A percentile compares a stretch with the other conserved stretches of the same genome.
phyloP scores from a whole-genome alignment of 2,113 vertebrate species.

The Taxidea taxus region DNA sequence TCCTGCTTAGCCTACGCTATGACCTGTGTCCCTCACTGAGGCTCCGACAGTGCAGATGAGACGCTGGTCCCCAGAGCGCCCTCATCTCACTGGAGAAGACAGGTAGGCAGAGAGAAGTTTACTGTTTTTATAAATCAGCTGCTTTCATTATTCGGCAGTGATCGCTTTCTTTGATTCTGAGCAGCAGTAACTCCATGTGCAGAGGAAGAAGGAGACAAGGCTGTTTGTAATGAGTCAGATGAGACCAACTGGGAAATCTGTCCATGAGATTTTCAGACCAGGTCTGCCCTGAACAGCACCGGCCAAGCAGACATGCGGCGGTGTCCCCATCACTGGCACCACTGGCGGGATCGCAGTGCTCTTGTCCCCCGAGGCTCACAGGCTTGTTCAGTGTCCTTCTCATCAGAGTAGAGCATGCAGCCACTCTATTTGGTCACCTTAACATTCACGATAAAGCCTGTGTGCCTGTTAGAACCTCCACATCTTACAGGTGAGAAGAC shows the following conservation, averaged over 20 bases:
- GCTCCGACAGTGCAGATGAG: background rate
- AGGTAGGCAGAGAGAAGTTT: background rate
- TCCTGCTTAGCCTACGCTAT: background rate
- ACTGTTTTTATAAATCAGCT: too few species aligned
- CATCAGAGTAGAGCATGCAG: background rate
- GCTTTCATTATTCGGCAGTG: background rate
- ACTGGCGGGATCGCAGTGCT: fast-evolving
- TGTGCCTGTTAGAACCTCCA: background rate
- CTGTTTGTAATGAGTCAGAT: background rate
- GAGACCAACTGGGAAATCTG: background rate
- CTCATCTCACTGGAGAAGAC: too few species aligned
- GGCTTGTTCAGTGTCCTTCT: background rate
- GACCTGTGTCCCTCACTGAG: background rate
- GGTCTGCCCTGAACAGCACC: background rate
- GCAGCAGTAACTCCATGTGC: background rate
- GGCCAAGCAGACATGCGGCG: fast-evolving
- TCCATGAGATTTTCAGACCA: too few species aligned
- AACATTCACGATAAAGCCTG: background rate
- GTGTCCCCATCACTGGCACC: background rate
- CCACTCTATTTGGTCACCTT: background rate
- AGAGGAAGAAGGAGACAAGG: background rate
- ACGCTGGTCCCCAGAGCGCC: background rate
- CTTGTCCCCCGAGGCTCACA: background rate
- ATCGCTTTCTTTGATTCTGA: background rate
- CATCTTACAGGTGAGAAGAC: background rate